These are phyloP conservation scores for Pitta sordida DNA, from an alignment of 2,113 vertebrate genomes.

Conservation along the genomic window DNA sequence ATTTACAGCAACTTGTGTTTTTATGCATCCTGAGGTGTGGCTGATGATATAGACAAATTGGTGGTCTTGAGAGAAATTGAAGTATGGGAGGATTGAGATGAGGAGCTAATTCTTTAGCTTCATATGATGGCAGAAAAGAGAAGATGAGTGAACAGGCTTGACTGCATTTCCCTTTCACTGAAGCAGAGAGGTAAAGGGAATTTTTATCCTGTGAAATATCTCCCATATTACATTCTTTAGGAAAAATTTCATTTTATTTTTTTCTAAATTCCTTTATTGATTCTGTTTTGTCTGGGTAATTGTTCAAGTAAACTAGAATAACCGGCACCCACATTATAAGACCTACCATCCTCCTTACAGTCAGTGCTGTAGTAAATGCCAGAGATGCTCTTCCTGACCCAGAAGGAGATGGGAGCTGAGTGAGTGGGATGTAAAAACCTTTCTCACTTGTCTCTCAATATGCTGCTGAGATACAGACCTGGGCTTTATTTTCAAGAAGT, in stretches of 20 bases:
- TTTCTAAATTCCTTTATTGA: not conserved
- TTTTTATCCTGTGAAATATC: not conserved
- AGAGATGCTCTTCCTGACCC: not conserved
- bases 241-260: not conserved
- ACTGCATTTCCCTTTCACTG: not conserved
- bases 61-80: not conserved
- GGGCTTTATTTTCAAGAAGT: not conserved
- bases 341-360: not conserved
- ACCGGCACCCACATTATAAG: not conserved
- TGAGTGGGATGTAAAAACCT: not conserved
- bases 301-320: not conserved
- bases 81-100: not conserved
- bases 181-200: not conserved
- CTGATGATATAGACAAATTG: not conserved
- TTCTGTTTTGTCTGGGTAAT: not conserved
- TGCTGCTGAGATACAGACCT: not conserved
- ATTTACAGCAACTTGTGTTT: not conserved
- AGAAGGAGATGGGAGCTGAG: not conserved
- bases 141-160: not conserved
- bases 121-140: not conserved
- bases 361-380: not conserved
- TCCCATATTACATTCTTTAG: not conserved
- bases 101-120: not conserved
- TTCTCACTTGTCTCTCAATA: not conserved
- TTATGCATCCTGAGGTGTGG: not conserved